A percentile compares a stretch with the other conserved stretches of the same genome.
phyloP scores from a whole-genome alignment of 2,888 invertebrate genomes.

The Stictocephala bisonia region DNA sequence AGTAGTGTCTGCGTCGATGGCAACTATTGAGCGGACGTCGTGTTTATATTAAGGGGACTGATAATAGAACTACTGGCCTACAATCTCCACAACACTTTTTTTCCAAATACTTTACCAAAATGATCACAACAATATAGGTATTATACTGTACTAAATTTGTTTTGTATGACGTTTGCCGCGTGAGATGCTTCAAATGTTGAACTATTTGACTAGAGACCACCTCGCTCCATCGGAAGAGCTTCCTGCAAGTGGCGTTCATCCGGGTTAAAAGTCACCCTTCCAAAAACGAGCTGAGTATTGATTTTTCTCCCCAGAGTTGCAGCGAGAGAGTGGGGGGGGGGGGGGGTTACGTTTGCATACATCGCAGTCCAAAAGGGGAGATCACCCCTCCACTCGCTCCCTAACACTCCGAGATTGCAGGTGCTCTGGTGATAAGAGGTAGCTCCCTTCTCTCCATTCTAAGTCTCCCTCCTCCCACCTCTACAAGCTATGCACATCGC shows the following conservation, averaged over 20 bases:
- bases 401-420: slow-evolving; percentile 26
- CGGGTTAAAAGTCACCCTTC: neutral
- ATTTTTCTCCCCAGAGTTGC: neutral
- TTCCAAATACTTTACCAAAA: no score
- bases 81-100: no score
- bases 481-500: neutral
- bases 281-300: slow-evolving; percentile 21
- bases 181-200: no score
- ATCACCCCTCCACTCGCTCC: slow-evolving; percentile 1
- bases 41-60: no score
- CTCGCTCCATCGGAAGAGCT: no score
- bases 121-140: no score
- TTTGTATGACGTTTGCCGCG: no score
- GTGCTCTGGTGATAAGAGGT: slow-evolving; percentile 27
- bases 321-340: neutral
- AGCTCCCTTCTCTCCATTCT: neutral
- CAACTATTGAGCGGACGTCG: no score
- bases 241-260: slow-evolving; percentile 14
- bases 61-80: no score
- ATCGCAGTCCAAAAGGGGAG: slow-evolving; percentile 15
- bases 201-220: no score
- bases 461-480: neutral
- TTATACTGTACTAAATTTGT: no score
- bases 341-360: slow-evolving; percentile 20
- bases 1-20: no score